Evolutionary conservation across 1,140 invertebrate species (phyloP).

Genomic region (Heliconius himera): DNA sequence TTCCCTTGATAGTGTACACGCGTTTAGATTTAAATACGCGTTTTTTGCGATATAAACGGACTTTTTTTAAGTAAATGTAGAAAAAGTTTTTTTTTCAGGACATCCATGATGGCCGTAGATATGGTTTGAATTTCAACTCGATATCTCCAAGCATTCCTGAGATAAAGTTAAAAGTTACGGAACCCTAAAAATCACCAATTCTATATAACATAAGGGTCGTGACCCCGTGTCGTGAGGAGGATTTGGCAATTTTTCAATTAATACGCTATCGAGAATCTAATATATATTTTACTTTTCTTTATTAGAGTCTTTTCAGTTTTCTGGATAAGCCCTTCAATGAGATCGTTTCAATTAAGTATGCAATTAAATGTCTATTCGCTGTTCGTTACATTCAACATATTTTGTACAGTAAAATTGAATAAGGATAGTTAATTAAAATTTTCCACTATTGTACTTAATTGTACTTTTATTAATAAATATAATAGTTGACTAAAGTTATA

Average conservation of each 20-base stretch:
- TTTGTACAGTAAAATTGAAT: not conserved
- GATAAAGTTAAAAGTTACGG: not conserved
- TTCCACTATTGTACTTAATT: not conserved
- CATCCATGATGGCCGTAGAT: too few relatives aligned
- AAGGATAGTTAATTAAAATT: not conserved
- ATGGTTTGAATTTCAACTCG: too few relatives aligned
- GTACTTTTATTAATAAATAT: not conserved
- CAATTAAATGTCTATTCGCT: not conserved
- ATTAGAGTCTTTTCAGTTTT: not conserved
- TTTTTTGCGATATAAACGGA: too few relatives aligned
- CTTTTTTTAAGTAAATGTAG: too few relatives aligned
- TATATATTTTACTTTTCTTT: not conserved
- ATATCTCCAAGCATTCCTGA: too few relatives aligned
- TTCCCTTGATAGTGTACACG: too few relatives aligned
- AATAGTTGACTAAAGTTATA: not conserved
- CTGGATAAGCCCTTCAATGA: not conserved
- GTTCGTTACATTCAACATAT: not conserved
- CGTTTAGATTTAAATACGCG: too few relatives aligned
- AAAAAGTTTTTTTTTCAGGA: too few relatives aligned
- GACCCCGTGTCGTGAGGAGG: not conserved
- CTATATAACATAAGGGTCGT: not conserved
- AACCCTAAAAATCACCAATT: not conserved
- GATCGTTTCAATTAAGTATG: not conserved
- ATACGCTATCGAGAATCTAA: not conserved
- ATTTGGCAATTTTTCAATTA: not conserved